Base-by-base conservation (phyloP, 2,797 vertebrate species). In the Aulostomus chinensis region DNA sequence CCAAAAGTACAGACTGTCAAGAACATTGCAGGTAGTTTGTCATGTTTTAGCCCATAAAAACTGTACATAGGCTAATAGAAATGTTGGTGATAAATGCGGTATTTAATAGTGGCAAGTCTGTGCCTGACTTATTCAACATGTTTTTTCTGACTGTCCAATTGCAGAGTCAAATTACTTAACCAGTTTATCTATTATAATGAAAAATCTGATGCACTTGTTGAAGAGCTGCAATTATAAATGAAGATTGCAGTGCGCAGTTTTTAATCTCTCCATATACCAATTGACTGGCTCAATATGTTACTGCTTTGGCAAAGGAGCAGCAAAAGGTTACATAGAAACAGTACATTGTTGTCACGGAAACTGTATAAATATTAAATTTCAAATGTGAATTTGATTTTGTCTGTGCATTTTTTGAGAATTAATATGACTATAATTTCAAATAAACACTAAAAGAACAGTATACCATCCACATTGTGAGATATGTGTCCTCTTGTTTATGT, bases 311-410 rank as follows among this genome's bases (percentile, higher is more conserved):
- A 36, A 31, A 28, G 74, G 68, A 81, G 76, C 79, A 57, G 50
- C 15, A 30, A 43, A 22, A 34, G 33, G 69, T 53, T 24, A 51
- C 60, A 52, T 73, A 52, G 17, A 59, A 63, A 66, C 42, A 6
- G 60, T 76, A 73, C 77, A 66, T 81, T 83, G 39, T 43, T 78
- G 52, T 74, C 24, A 78, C 78, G 77, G 80, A 64, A 63, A 24
- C 39, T 53, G 31, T 59, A 25, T 21, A 4, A 11, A 18, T 51
- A 20, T 46, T 34, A 25, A 33, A 66, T 59, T 31, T 25, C 39
- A 45, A 35, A 36, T 51, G 46, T 80, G 12, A 4, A 49, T 28
- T 40, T 66, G 34, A 54, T 60, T 57, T 66, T 73, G 31, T n/a
- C 64, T 73, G 43, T 65, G 28, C 4, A 31, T 47, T 68, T 71